Evolutionary conservation across 2,113 vertebrate genomes (phyloP).

Genomic region (Anhinga anhinga): DNA sequence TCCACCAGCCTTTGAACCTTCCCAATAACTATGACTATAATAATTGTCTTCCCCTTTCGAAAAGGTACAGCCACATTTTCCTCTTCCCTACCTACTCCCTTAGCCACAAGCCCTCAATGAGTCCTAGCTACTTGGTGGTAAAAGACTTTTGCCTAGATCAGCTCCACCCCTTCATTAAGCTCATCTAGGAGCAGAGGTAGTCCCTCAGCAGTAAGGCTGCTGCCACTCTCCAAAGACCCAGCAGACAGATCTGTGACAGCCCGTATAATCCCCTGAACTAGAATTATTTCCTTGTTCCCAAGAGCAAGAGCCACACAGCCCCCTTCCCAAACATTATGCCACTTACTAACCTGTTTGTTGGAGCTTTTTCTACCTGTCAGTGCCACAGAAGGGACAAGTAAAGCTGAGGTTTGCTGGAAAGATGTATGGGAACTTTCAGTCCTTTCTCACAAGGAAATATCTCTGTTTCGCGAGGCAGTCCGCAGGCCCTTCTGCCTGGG

Average conservation of each 20-base stretch:
- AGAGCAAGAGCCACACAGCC: background rate
- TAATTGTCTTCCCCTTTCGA: background rate
- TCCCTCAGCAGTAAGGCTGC: background rate
- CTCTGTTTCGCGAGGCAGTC: background rate
- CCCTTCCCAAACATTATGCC: background rate
- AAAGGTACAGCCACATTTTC: background rate
- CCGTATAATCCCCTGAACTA: background rate
- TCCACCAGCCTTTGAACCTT: background rate
- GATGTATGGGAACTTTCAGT: background rate
- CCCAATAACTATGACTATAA: background rate
- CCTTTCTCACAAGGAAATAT: background rate
- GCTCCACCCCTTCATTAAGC: background rate
- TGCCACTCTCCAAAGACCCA: background rate
- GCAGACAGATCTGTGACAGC: background rate
- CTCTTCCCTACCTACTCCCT: background rate
- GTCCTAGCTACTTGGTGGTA: rapidly evolving
- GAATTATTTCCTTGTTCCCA: background rate
- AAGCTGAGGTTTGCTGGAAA: background rate
- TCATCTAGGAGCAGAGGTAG: background rate
- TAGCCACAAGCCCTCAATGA: background rate
- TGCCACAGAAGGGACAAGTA: background rate
- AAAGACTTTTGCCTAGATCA: background rate
- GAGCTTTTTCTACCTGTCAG: background rate
- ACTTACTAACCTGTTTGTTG: background rate
- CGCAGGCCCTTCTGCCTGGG: background rate